Conservation (phyloP, 2,113 vertebrate species). For the Artemisiospiza belli region DNA sequence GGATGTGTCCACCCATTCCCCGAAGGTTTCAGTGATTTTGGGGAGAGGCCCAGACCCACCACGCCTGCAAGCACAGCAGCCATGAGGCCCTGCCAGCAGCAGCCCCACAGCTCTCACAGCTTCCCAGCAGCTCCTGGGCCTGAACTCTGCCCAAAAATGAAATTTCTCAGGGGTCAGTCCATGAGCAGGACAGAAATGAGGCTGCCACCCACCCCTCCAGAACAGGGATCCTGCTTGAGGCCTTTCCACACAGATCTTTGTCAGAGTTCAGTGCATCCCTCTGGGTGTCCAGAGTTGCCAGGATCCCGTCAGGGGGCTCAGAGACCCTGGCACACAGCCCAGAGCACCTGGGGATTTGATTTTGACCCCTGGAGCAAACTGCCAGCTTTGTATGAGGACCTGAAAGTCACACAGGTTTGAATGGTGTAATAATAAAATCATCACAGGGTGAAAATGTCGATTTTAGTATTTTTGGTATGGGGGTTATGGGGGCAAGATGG, state of each 20-base stretch:
- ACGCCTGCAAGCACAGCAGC: neutral
- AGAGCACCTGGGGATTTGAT: too few species aligned
- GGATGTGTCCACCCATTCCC: neutral
- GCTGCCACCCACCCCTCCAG: neutral
- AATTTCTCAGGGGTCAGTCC: neutral
- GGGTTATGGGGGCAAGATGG: too few species aligned
- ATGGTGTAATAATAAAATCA: too few species aligned
- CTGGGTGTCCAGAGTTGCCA: too few species aligned
- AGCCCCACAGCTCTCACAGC: neutral
- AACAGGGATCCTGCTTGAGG: neutral
- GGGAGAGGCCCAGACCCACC: neutral
- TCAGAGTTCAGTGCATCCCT: too few species aligned
- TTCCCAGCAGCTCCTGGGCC: neutral
- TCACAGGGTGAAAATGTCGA: too few species aligned
- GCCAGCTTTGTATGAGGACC: too few species aligned
- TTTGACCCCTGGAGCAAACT: too few species aligned
- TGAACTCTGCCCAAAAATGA: neutral
- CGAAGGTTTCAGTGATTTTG: fast-evolving
- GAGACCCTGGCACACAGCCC: too few species aligned
- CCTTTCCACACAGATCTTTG: neutral
- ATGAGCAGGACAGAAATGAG: neutral
- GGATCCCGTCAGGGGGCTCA: too few species aligned
- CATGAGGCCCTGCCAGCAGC: neutral
- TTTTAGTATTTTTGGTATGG: too few species aligned
- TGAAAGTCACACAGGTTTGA: too few species aligned